Percentiles rank a stretch among this genome's conserved stretches.
Conservation (phyloP, 2,113 vertebrate species). For the Proteles cristata region DNA sequence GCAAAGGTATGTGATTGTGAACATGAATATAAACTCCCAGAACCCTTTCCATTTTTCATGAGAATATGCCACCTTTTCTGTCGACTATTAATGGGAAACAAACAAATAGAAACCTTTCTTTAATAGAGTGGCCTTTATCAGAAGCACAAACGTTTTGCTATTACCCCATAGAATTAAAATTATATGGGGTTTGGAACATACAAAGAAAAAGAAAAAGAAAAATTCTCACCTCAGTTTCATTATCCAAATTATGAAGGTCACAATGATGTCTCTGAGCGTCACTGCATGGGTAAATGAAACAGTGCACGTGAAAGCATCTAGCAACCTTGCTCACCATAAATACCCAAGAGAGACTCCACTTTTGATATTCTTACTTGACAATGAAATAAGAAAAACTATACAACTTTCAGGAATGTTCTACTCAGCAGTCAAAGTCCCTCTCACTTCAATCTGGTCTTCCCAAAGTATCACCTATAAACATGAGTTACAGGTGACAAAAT, state of each 20-base stretch:
- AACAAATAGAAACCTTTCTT: background rate
- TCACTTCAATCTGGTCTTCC: too few species aligned
- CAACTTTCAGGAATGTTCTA: too few species aligned
- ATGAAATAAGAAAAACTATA: too few species aligned
- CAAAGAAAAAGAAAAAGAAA: background rate
- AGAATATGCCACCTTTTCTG: background rate
- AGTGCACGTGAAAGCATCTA: background rate
- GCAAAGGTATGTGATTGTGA: conserved; percentile 40
- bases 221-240: background rate
- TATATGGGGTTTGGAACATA: background rate
- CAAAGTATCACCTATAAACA: background rate
- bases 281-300: too few species aligned
- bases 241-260: background rate
- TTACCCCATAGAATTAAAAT: background rate
- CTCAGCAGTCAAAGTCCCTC: too few species aligned
- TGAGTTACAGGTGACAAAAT: background rate
- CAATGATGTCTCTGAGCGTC: background rate
- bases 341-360: too few species aligned
- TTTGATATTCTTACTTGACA: too few species aligned
- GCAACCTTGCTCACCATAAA: too few species aligned
- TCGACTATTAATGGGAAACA: background rate
- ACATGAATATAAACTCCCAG: background rate
- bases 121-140: background rate
- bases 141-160: background rate
- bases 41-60: background rate